Conservation (phyloP, 2,888 invertebrate genomes). For the Nesidiocoris tenuis region DNA sequence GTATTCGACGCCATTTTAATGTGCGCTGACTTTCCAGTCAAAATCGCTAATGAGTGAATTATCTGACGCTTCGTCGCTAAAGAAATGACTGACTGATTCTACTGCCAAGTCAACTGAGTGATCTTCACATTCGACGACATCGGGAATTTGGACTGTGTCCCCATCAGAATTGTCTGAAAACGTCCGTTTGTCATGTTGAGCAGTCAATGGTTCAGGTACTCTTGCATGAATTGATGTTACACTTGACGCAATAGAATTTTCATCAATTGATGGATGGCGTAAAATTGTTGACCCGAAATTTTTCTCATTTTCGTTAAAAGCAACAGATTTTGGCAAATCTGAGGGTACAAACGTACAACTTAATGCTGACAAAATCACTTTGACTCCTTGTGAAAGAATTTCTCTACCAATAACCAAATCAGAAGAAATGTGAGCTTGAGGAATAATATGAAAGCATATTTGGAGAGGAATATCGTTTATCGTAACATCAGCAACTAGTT, state of each 20-base stretch:
- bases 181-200: background rate
- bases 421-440: background rate
- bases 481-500: background rate
- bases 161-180: background rate
- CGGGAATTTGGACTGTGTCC: background rate
- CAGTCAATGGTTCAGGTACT: background rate
- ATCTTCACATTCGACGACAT: background rate
- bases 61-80: background rate
- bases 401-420: constrained; percentile 14
- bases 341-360: background rate
- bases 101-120: constrained; percentile 6
- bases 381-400: constrained; percentile 5
- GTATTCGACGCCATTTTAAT: too few relatives aligned
- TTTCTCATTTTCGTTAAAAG: background rate
- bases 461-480: constrained; percentile 11
- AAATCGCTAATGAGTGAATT: too few relatives aligned
- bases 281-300: background rate
- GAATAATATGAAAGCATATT: constrained; percentile 9
- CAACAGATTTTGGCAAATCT: background rate
- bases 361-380: constrained; percentile 1
- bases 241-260: background rate
- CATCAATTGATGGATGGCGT: background rate
- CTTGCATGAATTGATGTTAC: background rate
- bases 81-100: constrained; percentile 2
- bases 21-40: too few relatives aligned